phyloP scores from a whole-genome alignment of 2,888 invertebrate genomes.

The Metacarcinus magister region DNA sequence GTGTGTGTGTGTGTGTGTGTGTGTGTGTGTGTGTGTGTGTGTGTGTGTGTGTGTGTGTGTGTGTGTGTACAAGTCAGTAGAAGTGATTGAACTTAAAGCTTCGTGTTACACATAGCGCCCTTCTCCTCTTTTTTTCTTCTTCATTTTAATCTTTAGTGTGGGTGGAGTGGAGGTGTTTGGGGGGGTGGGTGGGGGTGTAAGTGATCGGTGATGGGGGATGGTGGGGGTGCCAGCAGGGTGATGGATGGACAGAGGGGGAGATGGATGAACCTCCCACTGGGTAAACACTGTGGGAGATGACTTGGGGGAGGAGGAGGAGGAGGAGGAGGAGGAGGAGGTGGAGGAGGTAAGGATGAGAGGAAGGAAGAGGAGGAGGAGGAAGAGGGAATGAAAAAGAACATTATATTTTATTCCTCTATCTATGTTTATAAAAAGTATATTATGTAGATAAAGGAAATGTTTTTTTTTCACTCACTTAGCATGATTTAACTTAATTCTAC shows the following conservation, averaged over 20 bases:
- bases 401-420: no score
- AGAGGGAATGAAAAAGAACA: neutral
- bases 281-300: neutral
- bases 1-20: slow-evolving; percentile 44
- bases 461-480: no score
- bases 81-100: neutral
- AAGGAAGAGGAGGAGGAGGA: neutral
- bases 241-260: neutral
- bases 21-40: slow-evolving; percentile 53
- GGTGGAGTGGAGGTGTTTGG: neutral
- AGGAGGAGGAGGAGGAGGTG: neutral
- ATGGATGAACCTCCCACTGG: neutral
- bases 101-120: neutral
- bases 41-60: slow-evolving; percentile 28
- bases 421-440: no score
- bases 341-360: neutral
- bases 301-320: neutral
- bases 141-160: neutral
- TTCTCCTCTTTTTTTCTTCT: neutral
- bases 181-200: neutral
- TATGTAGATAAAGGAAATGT: no score
- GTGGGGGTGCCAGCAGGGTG: neutral
- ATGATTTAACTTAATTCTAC: neutral
- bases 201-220: neutral
- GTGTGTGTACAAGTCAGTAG: neutral